These are phyloP conservation scores for Ichneumoninae sp. DNA, from an alignment of 2,888 invertebrate genomes.

Conservation along the genomic window DNA sequence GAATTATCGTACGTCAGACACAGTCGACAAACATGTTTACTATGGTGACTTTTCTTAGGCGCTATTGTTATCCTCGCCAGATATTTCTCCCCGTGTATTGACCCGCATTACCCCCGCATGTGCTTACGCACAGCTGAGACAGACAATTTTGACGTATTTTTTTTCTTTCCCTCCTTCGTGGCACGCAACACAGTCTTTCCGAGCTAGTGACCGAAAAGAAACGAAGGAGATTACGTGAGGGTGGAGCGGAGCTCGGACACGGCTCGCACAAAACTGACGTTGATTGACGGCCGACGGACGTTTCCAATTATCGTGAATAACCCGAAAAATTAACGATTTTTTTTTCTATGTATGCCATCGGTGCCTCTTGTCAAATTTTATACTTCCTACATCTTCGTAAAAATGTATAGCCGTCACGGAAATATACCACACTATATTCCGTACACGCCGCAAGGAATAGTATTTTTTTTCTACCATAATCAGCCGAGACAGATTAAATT, in stretches of 20 bases:
- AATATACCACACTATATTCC: conserved; percentile 3
- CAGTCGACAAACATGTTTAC: neutral
- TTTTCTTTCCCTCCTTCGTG: neutral
- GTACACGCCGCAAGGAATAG: neutral
- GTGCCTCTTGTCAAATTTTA: conserved; percentile 35
- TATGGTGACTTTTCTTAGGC: neutral
- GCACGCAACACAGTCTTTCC: conserved; percentile 36
- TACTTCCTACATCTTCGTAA: conserved; percentile 22
- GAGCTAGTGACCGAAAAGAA: conserved; percentile 31
- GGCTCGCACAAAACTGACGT: conserved; percentile 74
- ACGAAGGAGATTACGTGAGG: conserved; percentile 65
- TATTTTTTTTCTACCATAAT: conserved; percentile 27
- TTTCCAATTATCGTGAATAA: conserved; percentile 82
- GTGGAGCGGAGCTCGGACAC: conserved; percentile 69
- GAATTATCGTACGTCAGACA: no score
- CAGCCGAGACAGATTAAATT: conserved; percentile 26
- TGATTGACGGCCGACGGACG: conserved; percentile 81
- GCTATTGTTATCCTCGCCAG: neutral
- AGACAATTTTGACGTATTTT: conserved; percentile 64
- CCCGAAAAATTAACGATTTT: conserved; percentile 71
- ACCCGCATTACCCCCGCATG: neutral
- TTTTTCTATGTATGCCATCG: conserved; percentile 19
- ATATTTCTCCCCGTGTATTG: neutral
- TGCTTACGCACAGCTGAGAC: neutral
- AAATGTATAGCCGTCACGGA: conserved; percentile 31